Evolutionary conservation across 2,888 invertebrate species (phyloP).

Genomic region (Drosophila fulvimacula): DNA sequence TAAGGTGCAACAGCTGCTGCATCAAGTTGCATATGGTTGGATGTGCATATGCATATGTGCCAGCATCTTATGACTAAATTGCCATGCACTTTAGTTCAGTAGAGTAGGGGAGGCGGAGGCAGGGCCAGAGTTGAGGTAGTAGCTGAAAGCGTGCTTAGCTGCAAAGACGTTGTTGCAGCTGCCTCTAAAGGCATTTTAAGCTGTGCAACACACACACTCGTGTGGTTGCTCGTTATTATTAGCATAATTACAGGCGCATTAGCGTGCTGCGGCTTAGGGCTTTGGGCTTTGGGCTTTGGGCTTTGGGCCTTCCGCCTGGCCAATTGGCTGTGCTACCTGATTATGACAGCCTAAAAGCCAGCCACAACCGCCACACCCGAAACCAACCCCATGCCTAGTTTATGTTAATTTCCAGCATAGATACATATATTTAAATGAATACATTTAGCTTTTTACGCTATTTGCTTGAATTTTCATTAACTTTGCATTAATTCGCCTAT

Average conservation of each 20-base stretch:
- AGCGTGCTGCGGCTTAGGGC: slow-evolving; percentile 56
- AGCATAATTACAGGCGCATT: slow-evolving; percentile 80
- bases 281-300: slow-evolving; percentile 59
- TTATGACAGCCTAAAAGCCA: slow-evolving; percentile 61
- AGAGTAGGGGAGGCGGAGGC: background rate
- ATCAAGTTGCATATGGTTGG: slow-evolving; percentile 12
- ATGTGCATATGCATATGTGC: slow-evolving; percentile 34
- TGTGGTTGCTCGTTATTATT: slow-evolving; percentile 71
- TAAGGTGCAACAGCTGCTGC: slow-evolving; percentile 32
- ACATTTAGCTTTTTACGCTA: slow-evolving; percentile 12
- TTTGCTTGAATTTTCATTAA: slow-evolving; percentile 52
- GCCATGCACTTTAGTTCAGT: slow-evolving; percentile 34
- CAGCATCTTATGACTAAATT: slow-evolving; percentile 49
- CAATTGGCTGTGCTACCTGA: slow-evolving; percentile 60
- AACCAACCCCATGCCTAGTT: background rate
- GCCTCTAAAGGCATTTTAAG: slow-evolving; percentile 53
- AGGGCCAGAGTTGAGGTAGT: background rate
- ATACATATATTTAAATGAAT: slow-evolving; percentile 6
- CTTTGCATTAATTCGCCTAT: slow-evolving; percentile 65
- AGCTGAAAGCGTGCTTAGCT: slow-evolving; percentile 48
- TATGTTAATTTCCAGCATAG: slow-evolving; percentile 20
- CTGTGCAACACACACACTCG: slow-evolving; percentile 28
- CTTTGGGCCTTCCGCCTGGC: slow-evolving; percentile 32
- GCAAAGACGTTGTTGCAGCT: slow-evolving; percentile 46
- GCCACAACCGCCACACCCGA: slow-evolving; percentile 18